A percentile compares a stretch with the other conserved stretches of the same genome.
These are phyloP conservation scores for Florisuga fusca DNA, from an alignment of 2,797 vertebrate species.

Conservation along the genomic window DNA sequence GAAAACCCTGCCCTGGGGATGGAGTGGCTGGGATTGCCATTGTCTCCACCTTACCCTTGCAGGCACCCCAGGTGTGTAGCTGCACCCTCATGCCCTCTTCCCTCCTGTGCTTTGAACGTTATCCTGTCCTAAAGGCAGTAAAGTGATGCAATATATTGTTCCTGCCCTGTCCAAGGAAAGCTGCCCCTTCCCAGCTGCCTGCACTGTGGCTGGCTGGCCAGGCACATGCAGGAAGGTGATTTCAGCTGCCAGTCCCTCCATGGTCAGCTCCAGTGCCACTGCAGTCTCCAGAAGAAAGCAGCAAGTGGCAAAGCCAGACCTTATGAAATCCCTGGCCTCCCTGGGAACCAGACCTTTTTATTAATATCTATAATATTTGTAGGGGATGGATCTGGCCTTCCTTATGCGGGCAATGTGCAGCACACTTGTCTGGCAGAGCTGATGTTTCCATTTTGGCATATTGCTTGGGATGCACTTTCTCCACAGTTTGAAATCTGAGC, in stretches of 20 bases:
- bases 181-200: neutral
- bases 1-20: neutral
- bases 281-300: neutral
- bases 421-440: neutral
- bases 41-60: neutral
- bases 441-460: conserved; percentile 13
- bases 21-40: neutral
- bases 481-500: conserved; percentile 21
- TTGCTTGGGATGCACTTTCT: conserved; percentile 64
- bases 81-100: neutral
- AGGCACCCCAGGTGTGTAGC: rapidly evolving
- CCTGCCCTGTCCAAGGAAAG: neutral
- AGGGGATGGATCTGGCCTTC: neutral
- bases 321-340: neutral
- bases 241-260: neutral
- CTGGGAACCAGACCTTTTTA: neutral
- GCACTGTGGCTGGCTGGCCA: neutral
- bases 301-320: neutral
- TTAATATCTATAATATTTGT: neutral
- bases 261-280: neutral
- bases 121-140: rapidly evolving
- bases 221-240: rapidly evolving
- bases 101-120: rapidly evolving
- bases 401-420: neutral
- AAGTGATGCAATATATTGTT: rapidly evolving